Base-by-base conservation (phyloP, 2,113 vertebrate genomes). In the Pangasianodon gigas region DNA sequence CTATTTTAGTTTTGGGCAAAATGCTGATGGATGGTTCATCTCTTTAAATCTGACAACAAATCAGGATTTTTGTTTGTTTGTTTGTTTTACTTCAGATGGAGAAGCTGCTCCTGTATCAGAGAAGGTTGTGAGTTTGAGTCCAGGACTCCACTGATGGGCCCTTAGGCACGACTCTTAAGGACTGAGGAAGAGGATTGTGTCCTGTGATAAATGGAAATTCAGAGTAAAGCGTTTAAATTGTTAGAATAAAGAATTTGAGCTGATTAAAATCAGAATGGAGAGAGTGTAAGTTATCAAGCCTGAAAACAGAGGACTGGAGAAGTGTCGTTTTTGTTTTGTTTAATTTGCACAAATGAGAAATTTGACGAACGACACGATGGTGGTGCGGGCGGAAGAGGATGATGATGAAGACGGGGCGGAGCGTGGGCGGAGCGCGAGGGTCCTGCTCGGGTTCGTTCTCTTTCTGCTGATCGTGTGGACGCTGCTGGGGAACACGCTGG, bases 391-490 rank as follows among this genome's bases (percentile, higher is more conserved):
- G 32, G 89, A 91, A 21, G 90, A 79, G 11, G 91, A 87, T 26
- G 92, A 90, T 16, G 94, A 87, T 26, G 92, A 16, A 14, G 86
- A 41, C 13, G 93, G 88, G 44, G 81, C 54, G 0, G 84, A 13
- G 0, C 84, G 29, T 0, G 88, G 90, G 1, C 85, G 89, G 41
- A 93, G 94, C 5, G 90, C 95, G 91, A 93, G 90, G 87, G 95
- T 93, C 0, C 93, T 97, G 29, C 91, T 96, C 0, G 97, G 96
- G 6, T 96, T 96, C 91, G 90, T 96, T 54, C 94, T 97, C 21
- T 95, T 94, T 0, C 90, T 96, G 21, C 95, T 97, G 84, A 97
- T 97, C 89, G 92, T 97, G 86, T 94, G 96, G 92, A 97, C 95
- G 26, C 93, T 97, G 89, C 92, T 94, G 84, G 97, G 96, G 60